Percentiles rank a stretch among this genome's conserved stretches.
These are phyloP conservation scores for Penaeus indicus DNA, from an alignment of 1,140 invertebrate species.

Conservation along the genomic window DNA sequence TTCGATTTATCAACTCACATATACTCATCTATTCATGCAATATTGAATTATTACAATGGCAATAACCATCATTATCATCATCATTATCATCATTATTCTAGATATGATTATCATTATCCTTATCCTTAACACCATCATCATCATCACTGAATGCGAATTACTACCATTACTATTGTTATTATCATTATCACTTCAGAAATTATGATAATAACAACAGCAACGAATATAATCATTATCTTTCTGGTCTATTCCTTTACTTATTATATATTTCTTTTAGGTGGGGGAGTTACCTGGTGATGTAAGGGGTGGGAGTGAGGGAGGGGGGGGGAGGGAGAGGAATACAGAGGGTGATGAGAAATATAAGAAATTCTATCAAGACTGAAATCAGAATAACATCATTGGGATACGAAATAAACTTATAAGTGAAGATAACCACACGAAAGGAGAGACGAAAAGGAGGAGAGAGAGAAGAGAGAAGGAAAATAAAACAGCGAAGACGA, in stretches of 20 bases:
- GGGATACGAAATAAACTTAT: too few species aligned
- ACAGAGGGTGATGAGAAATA: too few species aligned
- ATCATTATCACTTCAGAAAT: not conserved
- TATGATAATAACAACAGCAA: not conserved
- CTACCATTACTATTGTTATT: conserved; percentile 5
- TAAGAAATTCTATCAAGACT: too few species aligned
- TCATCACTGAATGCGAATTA: not conserved
- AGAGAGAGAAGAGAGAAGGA: too few species aligned
- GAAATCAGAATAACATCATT: too few species aligned
- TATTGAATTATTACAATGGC: not conserved
- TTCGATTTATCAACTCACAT: not conserved
- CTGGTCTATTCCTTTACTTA: not conserved
- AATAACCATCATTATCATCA: not conserved
- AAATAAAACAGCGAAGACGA: too few species aligned
- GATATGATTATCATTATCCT: not conserved
- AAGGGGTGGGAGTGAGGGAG: not conserved
- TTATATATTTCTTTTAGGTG: not conserved
- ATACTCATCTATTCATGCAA: not conserved
- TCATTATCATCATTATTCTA: not conserved
- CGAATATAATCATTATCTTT: not conserved
- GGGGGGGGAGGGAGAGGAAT: too few species aligned
- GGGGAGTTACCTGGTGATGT: not conserved
- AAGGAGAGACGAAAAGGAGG: too few species aligned
- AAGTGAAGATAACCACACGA: too few species aligned
- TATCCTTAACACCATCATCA: not conserved